Base-by-base conservation (phyloP, 2,888 invertebrate species). In the Eustalomyia histrio region DNA sequence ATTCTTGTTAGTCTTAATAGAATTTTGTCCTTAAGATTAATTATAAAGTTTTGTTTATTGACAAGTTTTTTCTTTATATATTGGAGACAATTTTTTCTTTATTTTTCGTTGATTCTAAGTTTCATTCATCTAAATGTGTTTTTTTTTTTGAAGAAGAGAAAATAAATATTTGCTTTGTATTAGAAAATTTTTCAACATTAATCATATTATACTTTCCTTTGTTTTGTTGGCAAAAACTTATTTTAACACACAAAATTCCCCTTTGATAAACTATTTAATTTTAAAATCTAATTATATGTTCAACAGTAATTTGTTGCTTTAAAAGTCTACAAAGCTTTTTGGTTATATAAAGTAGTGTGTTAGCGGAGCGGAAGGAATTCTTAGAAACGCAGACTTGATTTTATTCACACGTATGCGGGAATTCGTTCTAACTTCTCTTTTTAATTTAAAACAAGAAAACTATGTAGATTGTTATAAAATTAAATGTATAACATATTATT, bases 281-380 rank as follows among this genome's bases (percentile, higher is more conserved):
- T 55, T 9, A 50, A 80, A 76, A 80, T 80, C 69, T 76, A 76
- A 80, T 80, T 80, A 76, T 50, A 65, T 69, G 69, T 69, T 76
- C 57, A 72, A 57, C 64, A 72, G 68, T 71, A 80, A 75, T 65
- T 80, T 80, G 43, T 14, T 72, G 76, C 47, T 68, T 24, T n/a
- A 69, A 63, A 69, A 53, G 63, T 63, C 69, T 64, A 60, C 55
- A 55, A 39, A 24, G 47, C 53, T 47, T 65, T 68, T 58, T 43
- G 12, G 57, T 29, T 68, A 68, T 3, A 21, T 21, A 55, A 43
- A n/a, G 52, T 24, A 50, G 64, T 16, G 33, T 52, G 50, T 52
- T 52, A 29, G 17, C 18, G 7, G 33, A 43, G 39, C 33, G n/a
- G 1, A 21, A 10, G 12, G 0, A 18, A 14, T 14, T 16, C 21